phyloP scores from a whole-genome alignment of 2,888 invertebrate genomes.

The Clistopyga incitator region DNA sequence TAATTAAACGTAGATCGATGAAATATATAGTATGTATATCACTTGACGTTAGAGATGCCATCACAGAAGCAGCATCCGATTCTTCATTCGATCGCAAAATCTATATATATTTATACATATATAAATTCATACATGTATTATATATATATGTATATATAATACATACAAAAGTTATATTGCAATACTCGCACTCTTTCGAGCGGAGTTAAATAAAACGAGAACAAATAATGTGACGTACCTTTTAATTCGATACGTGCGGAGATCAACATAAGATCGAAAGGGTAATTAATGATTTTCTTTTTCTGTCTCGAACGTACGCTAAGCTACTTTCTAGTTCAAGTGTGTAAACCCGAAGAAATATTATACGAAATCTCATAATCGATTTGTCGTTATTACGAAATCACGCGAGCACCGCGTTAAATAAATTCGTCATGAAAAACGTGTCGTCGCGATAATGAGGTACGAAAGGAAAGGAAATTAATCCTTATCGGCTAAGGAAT shows the following conservation, averaged over 20 bases:
- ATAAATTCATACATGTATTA: background rate
- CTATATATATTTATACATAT: constrained; percentile 27
- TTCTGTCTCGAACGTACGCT: constrained; percentile 28
- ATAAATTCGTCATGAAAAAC: background rate
- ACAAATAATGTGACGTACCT: constrained; percentile 39
- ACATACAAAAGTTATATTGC: constrained; percentile 59
- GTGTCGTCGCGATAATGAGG: background rate
- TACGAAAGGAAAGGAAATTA: constrained; percentile 29
- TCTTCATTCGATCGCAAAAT: constrained; percentile 46
- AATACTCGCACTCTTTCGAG: constrained; percentile 31
- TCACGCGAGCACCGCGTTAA: background rate
- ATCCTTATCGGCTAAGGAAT: constrained; percentile 75
- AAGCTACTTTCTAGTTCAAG: constrained; percentile 27
- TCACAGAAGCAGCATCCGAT: constrained; percentile 60
- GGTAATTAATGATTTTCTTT: background rate
- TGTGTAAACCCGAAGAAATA: constrained; percentile 29
- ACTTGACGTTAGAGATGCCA: constrained; percentile 62
- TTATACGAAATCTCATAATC: constrained; percentile 22
- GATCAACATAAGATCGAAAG: constrained; percentile 43
- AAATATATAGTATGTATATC: constrained; percentile 55
- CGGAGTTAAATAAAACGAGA: constrained; percentile 36
- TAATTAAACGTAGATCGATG: constrained; percentile 55
- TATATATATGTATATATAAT: constrained; percentile 31
- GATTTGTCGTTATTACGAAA: background rate
- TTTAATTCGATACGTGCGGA: constrained; percentile 42